Evolutionary conservation across 2,888 invertebrate genomes (phyloP), one percentile per base, ranked within the genome.

Genomic region (Unio delphinus): DNA sequence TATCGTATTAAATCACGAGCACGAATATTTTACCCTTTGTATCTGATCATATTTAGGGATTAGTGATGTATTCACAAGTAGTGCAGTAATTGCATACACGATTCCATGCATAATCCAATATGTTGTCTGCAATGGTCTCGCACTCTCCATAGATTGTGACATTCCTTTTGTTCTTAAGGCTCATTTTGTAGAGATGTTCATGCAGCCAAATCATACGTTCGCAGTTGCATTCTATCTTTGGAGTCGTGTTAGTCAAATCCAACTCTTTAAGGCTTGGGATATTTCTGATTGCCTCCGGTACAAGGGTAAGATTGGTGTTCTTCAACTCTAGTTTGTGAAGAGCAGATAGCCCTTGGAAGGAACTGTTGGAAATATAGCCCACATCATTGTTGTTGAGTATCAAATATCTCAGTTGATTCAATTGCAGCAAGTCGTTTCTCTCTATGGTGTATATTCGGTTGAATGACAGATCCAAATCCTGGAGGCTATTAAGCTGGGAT

Each of bases 381-480:
- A 80, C 58, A 5, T 78, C 76, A 54, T 80, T 80, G n/a, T 61
- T 45, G 34, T 75, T 74, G 15, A 79, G 60, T 54, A 70, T 69
- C 7, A 80, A 55, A 4, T 54, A 68, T 7, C 3, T 28, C 20
- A 80, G 57, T 17, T 64, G 58, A 1, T 15, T 0, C 56, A 78
- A 70, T 28, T 67, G 56, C 23, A 76, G 73, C 5, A 80, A 67
- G 58, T 80, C 80, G 60, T 75, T 76, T 56, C 73, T 71, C 26
- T 80, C 80, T 17, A 81, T 78, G 17, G 76, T 78, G 1, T 75
- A 73, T 17, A 81, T 81, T 2, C 72, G 69, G 65, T 81, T 81
- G 57, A 73, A 64, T 3, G 79, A 73, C 4, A 81, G 62, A 65
- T 79, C 79, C 3, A 81, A 68, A 34, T 75, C 62, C 15, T 54